Percentiles rank a stretch among this genome's conserved stretches.
Evolutionary conservation across 2,113 vertebrate genomes (phyloP).

Genomic region (Lichenostomus cassidix): DNA sequence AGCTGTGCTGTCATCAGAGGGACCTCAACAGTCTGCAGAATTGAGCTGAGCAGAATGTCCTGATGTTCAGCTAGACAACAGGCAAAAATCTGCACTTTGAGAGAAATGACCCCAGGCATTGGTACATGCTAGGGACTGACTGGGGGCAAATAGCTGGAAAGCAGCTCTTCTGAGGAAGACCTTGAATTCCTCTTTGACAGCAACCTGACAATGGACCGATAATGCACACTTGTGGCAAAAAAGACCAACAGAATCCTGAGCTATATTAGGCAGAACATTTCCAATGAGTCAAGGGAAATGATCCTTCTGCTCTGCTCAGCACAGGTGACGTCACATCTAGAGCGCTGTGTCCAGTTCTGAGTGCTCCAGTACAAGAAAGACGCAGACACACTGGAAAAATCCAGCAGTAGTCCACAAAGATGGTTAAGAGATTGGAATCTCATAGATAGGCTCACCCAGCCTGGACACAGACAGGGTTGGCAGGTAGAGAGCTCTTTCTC

Average conservation of each 20-base stretch:
- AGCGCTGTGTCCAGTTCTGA: background rate
- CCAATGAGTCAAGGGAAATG: background rate
- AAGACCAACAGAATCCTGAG: background rate
- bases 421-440: background rate
- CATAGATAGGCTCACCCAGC: background rate
- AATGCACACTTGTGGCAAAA: background rate
- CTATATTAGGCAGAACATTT: background rate
- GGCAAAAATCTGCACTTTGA: background rate
- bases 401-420: background rate
- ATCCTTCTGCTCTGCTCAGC: background rate
- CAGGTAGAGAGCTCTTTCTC: background rate
- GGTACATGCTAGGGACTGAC: background rate
- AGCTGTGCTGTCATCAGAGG: background rate
- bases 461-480: background rate
- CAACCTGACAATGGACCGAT: background rate
- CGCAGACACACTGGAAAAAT: background rate
- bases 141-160: background rate
- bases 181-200: background rate
- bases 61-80: background rate
- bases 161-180: background rate
- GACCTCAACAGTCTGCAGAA: background rate
- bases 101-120: background rate
- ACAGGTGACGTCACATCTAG: accelerated
- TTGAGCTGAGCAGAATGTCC: background rate
- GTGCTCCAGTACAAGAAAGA: background rate